Evolutionary conservation across 2,888 invertebrate species (phyloP).

Genomic region (Congeria kusceri): DNA sequence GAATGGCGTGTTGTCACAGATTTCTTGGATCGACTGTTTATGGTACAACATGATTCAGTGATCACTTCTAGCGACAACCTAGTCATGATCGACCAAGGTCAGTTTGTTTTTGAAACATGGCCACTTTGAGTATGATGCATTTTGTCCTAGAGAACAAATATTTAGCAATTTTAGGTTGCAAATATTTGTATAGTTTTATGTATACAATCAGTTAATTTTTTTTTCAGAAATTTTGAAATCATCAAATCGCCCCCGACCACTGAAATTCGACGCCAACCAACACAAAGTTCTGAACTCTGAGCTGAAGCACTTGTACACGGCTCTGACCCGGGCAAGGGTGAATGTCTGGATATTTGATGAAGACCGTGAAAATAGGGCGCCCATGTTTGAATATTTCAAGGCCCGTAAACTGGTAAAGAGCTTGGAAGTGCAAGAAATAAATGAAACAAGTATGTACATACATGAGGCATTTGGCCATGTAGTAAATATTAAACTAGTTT

Average conservation of each 20-base stretch:
- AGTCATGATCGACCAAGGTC: constrained; percentile 71
- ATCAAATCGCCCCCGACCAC: constrained; percentile 70
- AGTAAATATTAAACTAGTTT: too few species aligned
- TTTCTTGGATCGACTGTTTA: constrained; percentile 70
- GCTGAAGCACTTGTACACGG: constrained; percentile 82
- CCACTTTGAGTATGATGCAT: too few species aligned
- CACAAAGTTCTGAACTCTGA: constrained; percentile 82
- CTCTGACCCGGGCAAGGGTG: constrained; percentile 79
- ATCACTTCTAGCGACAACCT: constrained; percentile 36
- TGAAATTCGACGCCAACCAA: constrained; percentile 76
- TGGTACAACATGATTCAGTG: constrained; percentile 19
- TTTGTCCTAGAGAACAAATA: too few species aligned
- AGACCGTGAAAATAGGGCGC: constrained; percentile 74
- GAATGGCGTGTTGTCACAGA: constrained; percentile 85
- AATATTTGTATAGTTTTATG: too few species aligned
- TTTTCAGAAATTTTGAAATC: constrained; percentile 70
- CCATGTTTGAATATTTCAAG: constrained; percentile 82
- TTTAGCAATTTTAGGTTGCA: too few species aligned
- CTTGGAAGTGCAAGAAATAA: constrained; percentile 41
- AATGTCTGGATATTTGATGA: constrained; percentile 84
- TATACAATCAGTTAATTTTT: background rate
- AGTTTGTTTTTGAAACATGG: background rate
- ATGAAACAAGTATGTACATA: constrained; percentile 52
- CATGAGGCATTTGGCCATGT: too few species aligned
- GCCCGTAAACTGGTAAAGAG: constrained; percentile 71